Evolutionary conservation across 2,888 invertebrate genomes (phyloP), one percentile per base, ranked within the genome.

Genomic region (Ellobium chinense): DNA sequence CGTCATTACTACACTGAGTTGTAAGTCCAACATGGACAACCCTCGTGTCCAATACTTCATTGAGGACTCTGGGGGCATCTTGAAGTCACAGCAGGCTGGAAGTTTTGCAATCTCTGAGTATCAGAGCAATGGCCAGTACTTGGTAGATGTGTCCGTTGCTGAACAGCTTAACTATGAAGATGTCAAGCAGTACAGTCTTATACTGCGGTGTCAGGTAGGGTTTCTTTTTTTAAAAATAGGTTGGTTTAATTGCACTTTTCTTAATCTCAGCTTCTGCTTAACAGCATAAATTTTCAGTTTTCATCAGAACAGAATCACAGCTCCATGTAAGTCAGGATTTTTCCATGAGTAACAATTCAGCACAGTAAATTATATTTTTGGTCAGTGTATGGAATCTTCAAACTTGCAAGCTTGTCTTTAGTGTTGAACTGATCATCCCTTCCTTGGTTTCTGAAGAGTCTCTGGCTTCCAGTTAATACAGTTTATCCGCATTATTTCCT

Each of bases 151-250:
- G 14, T 82, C 82, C 24, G 84, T 91, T 56, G 85, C 86, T n/a
- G 85, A 86, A 21, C 82, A 80, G 29, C 83, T 91, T 39, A 89
- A 91, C 72, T 89, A 87, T 80, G 89, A 89, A 75, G 86, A 82
- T 1, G 85, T 86, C 66, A 87, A 86, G 54, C 84, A 82, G 54
- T 88, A 88, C 73, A 86, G 87, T 46, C 82, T 91, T 0, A 82
- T 88, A 7, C 79, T 90, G 7, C 82, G 90, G 70, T 89, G 87
- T 34, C 87, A 88, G 62, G 91, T 91, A 83, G 46, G 46, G 46
- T 46, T 46, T 46, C 46, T 46, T 18, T 46, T 18, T 46, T 46
- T 46, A 18, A 18, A 12, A 18, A 18, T 46, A 18, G 46, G 46
- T 18, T 7, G 46, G 46, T 18, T 46, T 46, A 12, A 46, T 46